Percentiles rank a stretch among this genome's conserved stretches.
These are phyloP conservation scores for Phengaris alcon DNA, from an alignment of 2,888 invertebrate genomes.

Conservation along the genomic window DNA sequence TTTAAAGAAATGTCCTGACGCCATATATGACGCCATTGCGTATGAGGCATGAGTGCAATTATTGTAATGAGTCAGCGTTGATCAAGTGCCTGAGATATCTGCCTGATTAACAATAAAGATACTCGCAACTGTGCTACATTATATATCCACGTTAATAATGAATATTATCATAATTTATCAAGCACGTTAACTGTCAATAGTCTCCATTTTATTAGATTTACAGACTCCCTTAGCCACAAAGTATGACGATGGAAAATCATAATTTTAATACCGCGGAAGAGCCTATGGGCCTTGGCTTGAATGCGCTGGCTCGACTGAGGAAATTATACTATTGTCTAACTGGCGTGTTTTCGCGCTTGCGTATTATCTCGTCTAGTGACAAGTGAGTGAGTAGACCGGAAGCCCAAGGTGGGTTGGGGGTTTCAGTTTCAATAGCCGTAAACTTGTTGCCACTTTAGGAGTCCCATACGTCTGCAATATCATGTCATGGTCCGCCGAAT, in stretches of 20 bases:
- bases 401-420: no score
- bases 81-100: constrained; percentile 46
- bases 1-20: constrained; percentile 32
- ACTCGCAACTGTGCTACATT: not conserved
- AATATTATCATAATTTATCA: not conserved
- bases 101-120: constrained; percentile 43
- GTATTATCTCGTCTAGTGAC: no score
- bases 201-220: not conserved
- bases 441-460: no score
- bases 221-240: no score
- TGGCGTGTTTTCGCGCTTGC: no score
- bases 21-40: constrained; percentile 40
- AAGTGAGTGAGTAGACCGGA: no score
- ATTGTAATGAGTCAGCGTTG: constrained; percentile 48
- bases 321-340: no score
- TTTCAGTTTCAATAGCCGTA: no score
- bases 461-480: not conserved
- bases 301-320: no score
- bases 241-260: no score
- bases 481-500: not conserved
- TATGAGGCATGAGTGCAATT: constrained; percentile 34
- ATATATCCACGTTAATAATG: not conserved
- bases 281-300: no score
- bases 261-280: no score
- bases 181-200: not conserved